A percentile compares a stretch with the other conserved stretches of the same genome.
Evolutionary conservation across 2,113 vertebrate species (phyloP).

Genomic region (Donacobius atricapilla): DNA sequence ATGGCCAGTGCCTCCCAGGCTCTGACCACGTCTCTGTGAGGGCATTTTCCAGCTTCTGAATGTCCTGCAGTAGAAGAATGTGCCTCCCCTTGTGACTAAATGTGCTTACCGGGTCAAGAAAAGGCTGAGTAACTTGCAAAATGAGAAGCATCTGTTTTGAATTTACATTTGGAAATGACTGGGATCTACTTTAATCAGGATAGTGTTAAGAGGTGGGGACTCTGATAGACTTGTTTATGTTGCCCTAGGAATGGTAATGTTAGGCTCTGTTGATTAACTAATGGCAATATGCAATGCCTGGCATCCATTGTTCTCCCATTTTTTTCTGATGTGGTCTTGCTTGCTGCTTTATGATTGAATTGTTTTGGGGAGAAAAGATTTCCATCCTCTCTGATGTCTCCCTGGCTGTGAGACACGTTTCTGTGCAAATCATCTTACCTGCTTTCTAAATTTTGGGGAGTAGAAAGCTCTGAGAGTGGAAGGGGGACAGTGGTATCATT

Average conservation of each 20-base stretch:
- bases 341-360: not conserved
- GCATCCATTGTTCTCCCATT: not conserved
- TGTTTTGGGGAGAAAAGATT: not conserved
- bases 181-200: not conserved
- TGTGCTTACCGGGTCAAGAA: not conserved
- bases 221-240: not conserved
- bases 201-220: not conserved
- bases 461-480: not conserved
- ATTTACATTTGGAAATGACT: not conserved
- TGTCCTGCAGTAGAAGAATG: not conserved
- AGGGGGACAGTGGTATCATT: not conserved
- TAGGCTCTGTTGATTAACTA: not conserved
- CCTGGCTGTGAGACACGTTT: not conserved
- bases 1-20: not conserved
- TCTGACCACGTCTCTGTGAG: not conserved
- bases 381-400: not conserved
- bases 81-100: not conserved
- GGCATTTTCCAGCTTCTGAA: not conserved
- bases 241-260: not conserved
- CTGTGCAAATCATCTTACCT: not conserved
- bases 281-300: not conserved
- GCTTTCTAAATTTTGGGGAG: not conserved
- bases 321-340: not conserved
- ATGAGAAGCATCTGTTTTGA: not conserved
- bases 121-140: not conserved